Percentiles rank a stretch among this genome's conserved stretches.
Conservation (phyloP, 2,888 invertebrate species). For the Agrilus mali region DNA sequence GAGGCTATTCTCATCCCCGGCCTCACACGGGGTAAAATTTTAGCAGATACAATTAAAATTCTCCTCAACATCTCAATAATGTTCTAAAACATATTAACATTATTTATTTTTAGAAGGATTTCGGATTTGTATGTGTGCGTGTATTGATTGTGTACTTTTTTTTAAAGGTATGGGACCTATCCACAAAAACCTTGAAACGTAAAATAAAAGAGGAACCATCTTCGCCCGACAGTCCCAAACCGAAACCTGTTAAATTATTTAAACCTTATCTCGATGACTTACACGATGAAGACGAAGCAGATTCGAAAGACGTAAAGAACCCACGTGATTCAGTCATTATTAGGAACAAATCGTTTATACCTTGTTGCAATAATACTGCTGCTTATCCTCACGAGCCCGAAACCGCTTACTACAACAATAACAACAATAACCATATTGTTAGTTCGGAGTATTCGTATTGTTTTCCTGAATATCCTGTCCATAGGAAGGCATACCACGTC, state of each 20-base stretch:
- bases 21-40: constrained; percentile 3
- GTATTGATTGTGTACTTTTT: constrained; percentile 9
- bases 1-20: not conserved
- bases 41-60: too few species aligned
- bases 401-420: constrained; percentile 17
- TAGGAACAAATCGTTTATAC: too few species aligned
- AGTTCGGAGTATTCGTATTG: constrained; percentile 25
- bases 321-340: constrained; percentile 21
- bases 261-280: constrained; percentile 64
- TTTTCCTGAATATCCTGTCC: constrained; percentile 25
- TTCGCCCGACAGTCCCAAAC: constrained; percentile 9
- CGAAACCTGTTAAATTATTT: constrained; percentile 61
- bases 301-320: constrained; percentile 20
- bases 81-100: too few species aligned
- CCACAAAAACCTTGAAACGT: constrained; percentile 23
- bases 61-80: not conserved
- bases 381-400: constrained; percentile 4
- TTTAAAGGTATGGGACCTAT: constrained; percentile 32
- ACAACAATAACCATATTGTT: constrained; percentile 19
- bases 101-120: too few species aligned
- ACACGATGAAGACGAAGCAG: constrained; percentile 29
- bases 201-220: constrained; percentile 10
- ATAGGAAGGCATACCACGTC: constrained; percentile 27
- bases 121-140: too few species aligned
- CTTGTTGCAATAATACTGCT: constrained; percentile 3